Conservation (phyloP, 2,113 vertebrate species). For the Pitta sordida region DNA sequence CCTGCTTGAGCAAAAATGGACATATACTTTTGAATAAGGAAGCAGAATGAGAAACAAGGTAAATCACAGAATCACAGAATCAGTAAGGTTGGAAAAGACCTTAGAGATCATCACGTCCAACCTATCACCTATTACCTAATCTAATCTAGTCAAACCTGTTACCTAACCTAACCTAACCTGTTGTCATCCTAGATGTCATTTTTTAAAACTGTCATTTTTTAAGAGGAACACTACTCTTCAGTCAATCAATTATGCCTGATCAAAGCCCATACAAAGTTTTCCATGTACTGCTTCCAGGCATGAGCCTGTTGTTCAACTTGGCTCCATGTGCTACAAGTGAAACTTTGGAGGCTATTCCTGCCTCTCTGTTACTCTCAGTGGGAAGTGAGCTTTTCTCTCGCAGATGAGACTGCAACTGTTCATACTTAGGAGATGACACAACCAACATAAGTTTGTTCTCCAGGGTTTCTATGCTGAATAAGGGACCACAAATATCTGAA, state of each 20-base stretch:
- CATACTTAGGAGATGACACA: background rate
- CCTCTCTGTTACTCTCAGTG: background rate
- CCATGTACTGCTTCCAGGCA: background rate
- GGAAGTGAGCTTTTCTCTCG: background rate
- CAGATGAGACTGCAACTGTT: background rate
- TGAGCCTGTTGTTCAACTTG: background rate
- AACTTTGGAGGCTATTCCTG: background rate
- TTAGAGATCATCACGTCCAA: too few species aligned
- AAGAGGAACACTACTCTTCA: background rate
- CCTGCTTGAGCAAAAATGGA: background rate
- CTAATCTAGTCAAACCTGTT: too few species aligned
- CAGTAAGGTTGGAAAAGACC: too few species aligned
- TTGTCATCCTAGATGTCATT: too few species aligned
- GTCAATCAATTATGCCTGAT: background rate
- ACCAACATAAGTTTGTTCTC: background rate
- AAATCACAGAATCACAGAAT: too few species aligned
- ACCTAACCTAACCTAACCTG: too few species aligned
- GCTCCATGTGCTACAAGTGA: background rate
- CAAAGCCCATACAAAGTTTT: background rate
- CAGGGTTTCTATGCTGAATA: background rate
- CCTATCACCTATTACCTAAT: too few species aligned
- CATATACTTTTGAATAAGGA: background rate
- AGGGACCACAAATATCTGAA: background rate
- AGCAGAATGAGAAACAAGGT: background rate
- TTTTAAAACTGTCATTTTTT: background rate